Evolutionary conservation across 2,888 invertebrate species (phyloP).

Genomic region (Brachylomia viminalis): DNA sequence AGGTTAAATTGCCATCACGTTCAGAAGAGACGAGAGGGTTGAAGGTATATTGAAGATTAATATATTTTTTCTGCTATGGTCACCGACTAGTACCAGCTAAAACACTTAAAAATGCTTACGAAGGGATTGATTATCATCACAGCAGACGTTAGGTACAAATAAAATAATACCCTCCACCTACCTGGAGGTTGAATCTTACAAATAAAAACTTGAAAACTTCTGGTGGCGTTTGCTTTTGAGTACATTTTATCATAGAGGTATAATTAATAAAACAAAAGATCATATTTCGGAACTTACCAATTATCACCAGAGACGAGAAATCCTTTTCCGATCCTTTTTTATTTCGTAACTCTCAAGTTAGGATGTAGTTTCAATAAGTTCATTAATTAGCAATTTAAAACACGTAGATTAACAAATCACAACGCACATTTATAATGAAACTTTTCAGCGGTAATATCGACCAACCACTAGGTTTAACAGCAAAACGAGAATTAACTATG

Average conservation of each 20-base stretch:
- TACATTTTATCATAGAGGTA: not conserved
- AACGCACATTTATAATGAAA: slow-evolving; percentile 12
- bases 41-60: not conserved
- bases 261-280: not conserved
- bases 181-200: not conserved
- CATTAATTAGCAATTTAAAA: not conserved
- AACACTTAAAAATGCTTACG: not conserved
- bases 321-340: not conserved
- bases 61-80: not conserved
- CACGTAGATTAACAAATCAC: slow-evolving; percentile 21
- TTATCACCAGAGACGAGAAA: not conserved
- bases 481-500: slow-evolving; percentile 1
- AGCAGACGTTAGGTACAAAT: not conserved
- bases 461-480: slow-evolving; percentile 11
- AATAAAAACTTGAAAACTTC: not conserved
- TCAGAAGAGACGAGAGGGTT: not conserved
- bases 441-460: not conserved
- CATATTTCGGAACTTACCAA: slow-evolving; percentile 27
- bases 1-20: no score
- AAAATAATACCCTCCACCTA: not conserved
- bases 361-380: not conserved
- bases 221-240: not conserved
- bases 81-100: not conserved
- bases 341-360: not conserved
- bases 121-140: not conserved